These are phyloP conservation scores for Callipepla californica DNA, from an alignment of 2,113 vertebrate species.

Conservation along the genomic window DNA sequence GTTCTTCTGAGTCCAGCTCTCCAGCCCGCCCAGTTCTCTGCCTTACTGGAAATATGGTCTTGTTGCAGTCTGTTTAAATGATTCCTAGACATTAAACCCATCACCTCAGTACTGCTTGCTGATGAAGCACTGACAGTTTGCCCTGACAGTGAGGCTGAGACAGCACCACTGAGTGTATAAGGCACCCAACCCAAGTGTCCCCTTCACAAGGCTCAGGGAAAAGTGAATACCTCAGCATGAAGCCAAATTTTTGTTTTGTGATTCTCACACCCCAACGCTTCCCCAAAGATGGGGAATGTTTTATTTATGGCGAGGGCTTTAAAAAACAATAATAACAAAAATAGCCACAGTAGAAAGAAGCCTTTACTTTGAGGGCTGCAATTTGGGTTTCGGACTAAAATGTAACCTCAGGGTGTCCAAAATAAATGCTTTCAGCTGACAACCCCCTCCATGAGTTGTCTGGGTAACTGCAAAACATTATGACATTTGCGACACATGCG, in stretches of 20 bases:
- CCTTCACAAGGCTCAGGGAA: background rate
- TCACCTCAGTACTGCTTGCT: background rate
- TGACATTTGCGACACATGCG: conserved; percentile 16
- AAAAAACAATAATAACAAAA: background rate
- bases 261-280: background rate
- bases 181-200: background rate
- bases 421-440: conserved; percentile 15
- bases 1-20: too few species aligned
- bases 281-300: background rate
- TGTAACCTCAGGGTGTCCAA: background rate
- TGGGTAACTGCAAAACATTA: conserved; percentile 40
- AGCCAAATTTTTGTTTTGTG: background rate
- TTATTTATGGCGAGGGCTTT: background rate
- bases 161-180: background rate
- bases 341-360: background rate
- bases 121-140: background rate
- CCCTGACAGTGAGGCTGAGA: background rate
- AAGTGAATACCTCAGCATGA: background rate
- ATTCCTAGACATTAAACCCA: background rate
- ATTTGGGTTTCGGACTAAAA: background rate
- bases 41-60: accelerated
- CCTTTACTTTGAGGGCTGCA: background rate
- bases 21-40: background rate
- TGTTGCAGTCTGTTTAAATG: background rate
- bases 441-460: conserved; percentile 33